Percentiles rank a stretch among this genome's conserved stretches.
Conservation (phyloP, 2,113 vertebrate species). For the Helogale parvula region DNA sequence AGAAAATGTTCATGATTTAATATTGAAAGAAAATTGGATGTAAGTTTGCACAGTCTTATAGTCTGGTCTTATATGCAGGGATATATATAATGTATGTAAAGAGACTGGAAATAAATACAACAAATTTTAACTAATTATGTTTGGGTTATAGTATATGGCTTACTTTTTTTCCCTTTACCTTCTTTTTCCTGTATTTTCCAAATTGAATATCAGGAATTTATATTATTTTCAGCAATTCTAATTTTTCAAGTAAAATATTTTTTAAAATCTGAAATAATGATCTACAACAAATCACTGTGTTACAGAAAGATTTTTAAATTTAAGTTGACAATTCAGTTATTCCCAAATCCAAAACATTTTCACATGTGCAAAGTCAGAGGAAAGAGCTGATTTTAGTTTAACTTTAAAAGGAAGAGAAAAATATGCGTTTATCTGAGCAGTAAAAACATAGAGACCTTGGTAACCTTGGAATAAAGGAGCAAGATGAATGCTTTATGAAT, state of each 20-base stretch:
- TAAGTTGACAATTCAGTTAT: conserved; percentile 32
- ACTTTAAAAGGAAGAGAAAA: conserved; percentile 34
- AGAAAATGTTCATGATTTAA: conserved; percentile 51
- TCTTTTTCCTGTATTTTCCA: not conserved
- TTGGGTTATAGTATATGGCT: not conserved
- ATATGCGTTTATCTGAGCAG: not conserved
- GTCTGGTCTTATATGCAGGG: not conserved
- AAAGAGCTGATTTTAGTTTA: conserved; percentile 9
- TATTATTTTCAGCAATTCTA: conserved; percentile 15
- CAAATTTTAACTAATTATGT: conserved; percentile 31
- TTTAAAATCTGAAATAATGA: not conserved
- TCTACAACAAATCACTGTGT: not conserved
- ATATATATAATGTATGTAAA: not conserved
- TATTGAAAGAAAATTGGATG: conserved; percentile 26
- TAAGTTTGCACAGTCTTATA: not conserved
- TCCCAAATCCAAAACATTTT: conserved; percentile 32
- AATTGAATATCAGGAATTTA: conserved; percentile 24
- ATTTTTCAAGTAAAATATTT: conserved; percentile 41
- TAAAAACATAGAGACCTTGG: not conserved
- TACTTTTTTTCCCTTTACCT: not conserved
- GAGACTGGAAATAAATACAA: conserved; percentile 14
- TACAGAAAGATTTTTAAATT: conserved; percentile 30
- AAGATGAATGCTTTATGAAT: conserved; percentile 19
- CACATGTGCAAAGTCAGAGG: conserved; percentile 1
- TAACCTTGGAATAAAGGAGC: conserved; percentile 26